These are phyloP conservation scores for Sympetrum striolatum DNA, from an alignment of 2,888 invertebrate species.

Conservation along the genomic window DNA sequence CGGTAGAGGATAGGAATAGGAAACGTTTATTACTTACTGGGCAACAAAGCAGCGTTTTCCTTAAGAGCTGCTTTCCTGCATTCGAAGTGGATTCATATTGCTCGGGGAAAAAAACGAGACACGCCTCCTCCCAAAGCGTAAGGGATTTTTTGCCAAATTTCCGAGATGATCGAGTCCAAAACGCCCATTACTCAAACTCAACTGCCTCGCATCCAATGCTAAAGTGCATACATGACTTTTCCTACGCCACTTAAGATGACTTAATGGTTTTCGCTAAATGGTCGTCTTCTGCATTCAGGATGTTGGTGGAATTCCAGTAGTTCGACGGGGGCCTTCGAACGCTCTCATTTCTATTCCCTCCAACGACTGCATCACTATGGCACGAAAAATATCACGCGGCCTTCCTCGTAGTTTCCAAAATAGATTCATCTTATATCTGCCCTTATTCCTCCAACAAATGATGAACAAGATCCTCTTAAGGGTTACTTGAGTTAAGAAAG, in stretches of 20 bases:
- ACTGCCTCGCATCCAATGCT: not conserved
- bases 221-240: not conserved
- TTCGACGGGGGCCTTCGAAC: not conserved
- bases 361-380: not conserved
- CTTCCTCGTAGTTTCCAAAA: not conserved
- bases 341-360: not conserved
- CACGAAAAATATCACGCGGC: not conserved
- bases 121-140: not conserved
- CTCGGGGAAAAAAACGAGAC: not conserved
- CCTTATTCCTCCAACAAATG: not conserved
- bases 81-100: conserved; percentile 7
- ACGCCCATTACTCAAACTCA: conserved; percentile 11
- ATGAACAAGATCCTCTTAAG: too few species aligned
- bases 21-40: not conserved
- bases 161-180: not conserved
- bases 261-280: conserved; percentile 16
- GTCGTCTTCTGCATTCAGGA: not conserved
- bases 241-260: conserved; percentile 13
- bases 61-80: not conserved
- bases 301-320: conserved; percentile 7
- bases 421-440: not conserved
- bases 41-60: not conserved
- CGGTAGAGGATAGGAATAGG: not conserved
- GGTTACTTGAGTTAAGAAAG: too few species aligned
- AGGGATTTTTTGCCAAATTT: not conserved